Evolutionary conservation across 2,797 vertebrate species (phyloP).

Genomic region (Micromesistius poutassou): DNA sequence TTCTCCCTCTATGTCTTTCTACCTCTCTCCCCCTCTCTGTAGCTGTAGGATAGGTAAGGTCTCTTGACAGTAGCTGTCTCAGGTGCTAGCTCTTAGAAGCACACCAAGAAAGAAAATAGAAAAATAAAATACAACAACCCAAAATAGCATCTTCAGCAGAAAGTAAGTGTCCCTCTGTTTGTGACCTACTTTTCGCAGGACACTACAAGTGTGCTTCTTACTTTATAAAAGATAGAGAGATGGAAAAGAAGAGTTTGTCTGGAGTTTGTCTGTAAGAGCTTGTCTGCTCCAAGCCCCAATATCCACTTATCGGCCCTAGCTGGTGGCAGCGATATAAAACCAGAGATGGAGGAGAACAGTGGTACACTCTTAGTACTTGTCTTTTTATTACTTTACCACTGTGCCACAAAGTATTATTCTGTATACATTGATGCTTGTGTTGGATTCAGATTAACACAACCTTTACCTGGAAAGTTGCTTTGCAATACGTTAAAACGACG

Average conservation of each 20-base stretch:
- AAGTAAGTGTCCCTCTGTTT: constrained; percentile 39
- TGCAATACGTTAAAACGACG: constrained; percentile 35
- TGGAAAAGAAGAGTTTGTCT: background rate
- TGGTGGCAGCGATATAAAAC: too few species aligned
- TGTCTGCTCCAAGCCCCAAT: background rate
- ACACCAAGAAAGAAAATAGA: background rate
- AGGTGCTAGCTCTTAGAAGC: background rate
- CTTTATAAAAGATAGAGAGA: constrained; percentile 43
- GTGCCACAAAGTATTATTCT: background rate
- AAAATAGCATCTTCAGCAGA: constrained; percentile 13
- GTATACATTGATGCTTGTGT: background rate
- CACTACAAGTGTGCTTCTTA: constrained; percentile 27
- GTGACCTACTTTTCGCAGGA: constrained; percentile 63
- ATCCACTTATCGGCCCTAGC: background rate
- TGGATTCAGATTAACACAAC: background rate
- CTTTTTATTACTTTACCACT: background rate
- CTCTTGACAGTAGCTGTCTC: background rate
- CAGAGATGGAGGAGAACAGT: too few species aligned
- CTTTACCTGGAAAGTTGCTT: constrained; percentile 21
- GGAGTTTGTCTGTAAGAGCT: background rate
- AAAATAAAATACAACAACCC: background rate
- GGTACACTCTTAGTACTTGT: background rate
- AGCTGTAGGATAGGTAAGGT: background rate
- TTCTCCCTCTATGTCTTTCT: background rate
- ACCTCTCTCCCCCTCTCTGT: background rate